Conservation (phyloP, 2,888 invertebrate species). For the Latrodectus elegans region DNA sequence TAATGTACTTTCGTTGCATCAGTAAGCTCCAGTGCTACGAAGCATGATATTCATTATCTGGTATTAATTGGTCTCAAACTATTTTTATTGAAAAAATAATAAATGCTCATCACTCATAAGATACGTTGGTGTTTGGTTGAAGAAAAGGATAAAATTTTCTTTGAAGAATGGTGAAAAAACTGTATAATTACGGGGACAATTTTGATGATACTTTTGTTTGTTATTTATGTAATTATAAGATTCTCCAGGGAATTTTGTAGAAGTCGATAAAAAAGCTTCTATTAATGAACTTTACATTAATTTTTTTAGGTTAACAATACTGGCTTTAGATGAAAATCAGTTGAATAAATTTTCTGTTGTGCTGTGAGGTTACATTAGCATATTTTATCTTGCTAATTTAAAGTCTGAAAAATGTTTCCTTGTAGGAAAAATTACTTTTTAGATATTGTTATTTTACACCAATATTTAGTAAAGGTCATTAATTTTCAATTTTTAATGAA, state of each 20-base stretch:
- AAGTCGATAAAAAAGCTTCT: not conserved
- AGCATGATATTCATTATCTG: conserved; percentile 41
- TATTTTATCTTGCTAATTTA: no score
- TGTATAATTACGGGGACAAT: not conserved
- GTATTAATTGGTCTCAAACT: conserved; percentile 30
- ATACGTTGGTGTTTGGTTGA: not conserved
- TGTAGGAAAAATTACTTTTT: no score
- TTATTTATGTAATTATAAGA: conserved; percentile 21
- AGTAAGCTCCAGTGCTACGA: conserved; percentile 5
- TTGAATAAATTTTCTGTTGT: no score
- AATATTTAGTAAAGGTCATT: no score
- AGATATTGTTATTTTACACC: no score
- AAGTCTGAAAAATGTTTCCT: no score
- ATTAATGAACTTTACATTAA: no score
- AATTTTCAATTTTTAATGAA: no score
- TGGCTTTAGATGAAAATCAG: no score
- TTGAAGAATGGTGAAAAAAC: not conserved
- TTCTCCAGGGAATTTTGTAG: not conserved
- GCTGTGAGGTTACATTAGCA: no score
- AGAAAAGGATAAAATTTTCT: conserved; percentile 32
- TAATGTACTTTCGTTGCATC: conserved; percentile 30
- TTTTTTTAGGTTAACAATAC: no score
- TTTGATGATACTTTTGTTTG: conserved; percentile 8
- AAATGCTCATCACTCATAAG: conserved; percentile 11
- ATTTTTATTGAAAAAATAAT: conserved; percentile 20